Percentiles rank a stretch among this genome's conserved stretches.
phyloP scores from a whole-genome alignment of 1,140 invertebrate genomes.

The Micrasema longulum region DNA sequence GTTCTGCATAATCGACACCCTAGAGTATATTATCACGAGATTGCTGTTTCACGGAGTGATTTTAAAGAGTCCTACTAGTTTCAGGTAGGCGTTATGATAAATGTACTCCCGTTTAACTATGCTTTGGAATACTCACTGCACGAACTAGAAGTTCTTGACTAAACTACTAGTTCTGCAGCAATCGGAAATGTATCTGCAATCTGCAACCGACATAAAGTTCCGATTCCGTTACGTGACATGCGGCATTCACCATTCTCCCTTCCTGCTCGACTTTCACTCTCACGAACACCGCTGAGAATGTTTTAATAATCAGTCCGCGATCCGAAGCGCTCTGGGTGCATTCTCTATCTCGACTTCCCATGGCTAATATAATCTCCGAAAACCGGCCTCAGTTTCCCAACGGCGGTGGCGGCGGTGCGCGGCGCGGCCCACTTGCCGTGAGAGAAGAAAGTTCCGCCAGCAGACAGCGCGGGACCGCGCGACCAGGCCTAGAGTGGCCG shows the following conservation, averaged over 20 bases:
- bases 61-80: no score
- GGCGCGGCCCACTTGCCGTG: slow-evolving; percentile 23
- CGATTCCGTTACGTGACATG: slow-evolving; percentile 20
- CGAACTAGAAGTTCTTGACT: no score
- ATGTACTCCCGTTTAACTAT: no score
- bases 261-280: slow-evolving; percentile 30
- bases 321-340: slow-evolving; percentile 2
- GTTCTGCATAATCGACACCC: slow-evolving; percentile 3
- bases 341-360: slow-evolving; percentile 27
- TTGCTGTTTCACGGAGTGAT: no score
- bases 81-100: no score
- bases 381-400: slow-evolving; percentile 17
- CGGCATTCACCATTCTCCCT: slow-evolving; percentile 24
- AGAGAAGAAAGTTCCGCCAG: slow-evolving; percentile 46
- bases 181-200: no score
- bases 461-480: slow-evolving; percentile 21
- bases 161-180: no score
- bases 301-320: slow-evolving; percentile 24
- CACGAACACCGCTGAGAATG: slow-evolving; percentile 24
- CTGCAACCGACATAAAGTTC: not conserved
- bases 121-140: no score
- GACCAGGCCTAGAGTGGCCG: not conserved
- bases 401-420: not conserved
- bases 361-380: slow-evolving; percentile 24
- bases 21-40: not conserved